Base-by-base conservation (phyloP, 2,888 invertebrate genomes). In the Epsilonema sp. region DNA sequence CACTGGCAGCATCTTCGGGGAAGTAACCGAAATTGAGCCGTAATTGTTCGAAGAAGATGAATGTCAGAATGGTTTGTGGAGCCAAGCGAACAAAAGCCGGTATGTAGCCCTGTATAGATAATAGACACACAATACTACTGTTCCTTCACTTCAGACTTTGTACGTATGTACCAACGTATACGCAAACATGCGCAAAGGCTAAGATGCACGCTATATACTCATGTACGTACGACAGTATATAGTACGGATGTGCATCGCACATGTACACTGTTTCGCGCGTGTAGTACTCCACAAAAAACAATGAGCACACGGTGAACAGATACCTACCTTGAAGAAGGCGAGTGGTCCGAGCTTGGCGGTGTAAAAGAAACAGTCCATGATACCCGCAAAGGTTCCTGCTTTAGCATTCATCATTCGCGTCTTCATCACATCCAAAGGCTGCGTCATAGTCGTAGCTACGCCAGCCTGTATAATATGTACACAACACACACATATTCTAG, bases 331-430 rank as follows among this genome's bases (percentile, higher is more conserved):
- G 67, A 82, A 92, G 71, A 97, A 94, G 47, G 86, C 90, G 44
- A 79, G 57, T 2, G 90, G 90, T 5, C 92, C 89, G 56, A 83
- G 73, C 64, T 79, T 82, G 13, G 82, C 87, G 16, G 90, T 92
- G 62, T 78, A 79, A 26, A 74, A 61, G 5, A 86, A 71, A 53
- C 92, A 76, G 50, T 77, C 76, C 72, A 69, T 67, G 26, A 86
- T 70, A 52, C 77, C 69, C 74, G 73, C 76, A 61, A 81, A 85
- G 70, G 87, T 84, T 24, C 89, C 90, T 1, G 86, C 84, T 58
- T 80, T 80, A 2, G 94, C 86, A 67, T 94, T 97, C 97, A 97
- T 97, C 51, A 86, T 79, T 55, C 97, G 74, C 1, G 97, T 97
- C 69, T 97, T 97, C 53, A 97, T 72, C 11, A 97, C 94, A 69